A percentile compares a stretch with the other conserved stretches of the same genome.
These are phyloP conservation scores for Eumeta japonica DNA, from an alignment of 1,140 invertebrate species.

Conservation along the genomic window DNA sequence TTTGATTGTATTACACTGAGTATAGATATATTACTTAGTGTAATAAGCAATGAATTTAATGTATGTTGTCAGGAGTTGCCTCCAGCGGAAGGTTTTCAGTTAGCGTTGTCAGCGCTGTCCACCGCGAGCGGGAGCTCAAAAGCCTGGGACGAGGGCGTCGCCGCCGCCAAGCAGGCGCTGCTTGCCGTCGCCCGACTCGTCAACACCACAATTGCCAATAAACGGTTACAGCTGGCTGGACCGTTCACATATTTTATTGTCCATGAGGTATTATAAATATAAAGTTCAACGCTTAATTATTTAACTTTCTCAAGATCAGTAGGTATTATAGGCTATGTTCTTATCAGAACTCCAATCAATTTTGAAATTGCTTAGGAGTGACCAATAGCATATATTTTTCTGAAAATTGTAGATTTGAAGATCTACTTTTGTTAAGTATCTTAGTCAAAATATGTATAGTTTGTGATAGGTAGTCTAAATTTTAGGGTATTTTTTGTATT, in stretches of 20 bases:
- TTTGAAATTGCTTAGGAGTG: too few species aligned
- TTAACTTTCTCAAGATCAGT: too few species aligned
- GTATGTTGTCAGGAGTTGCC: slow-evolving; percentile 32
- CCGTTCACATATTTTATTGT: slow-evolving; percentile 87
- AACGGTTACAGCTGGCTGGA: slow-evolving; percentile 80
- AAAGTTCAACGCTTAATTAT: too few species aligned
- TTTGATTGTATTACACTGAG: too few species aligned
- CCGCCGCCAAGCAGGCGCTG: slow-evolving; percentile 72
- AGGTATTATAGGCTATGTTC: too few species aligned
- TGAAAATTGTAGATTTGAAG: too few species aligned
- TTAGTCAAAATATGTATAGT: too few species aligned
- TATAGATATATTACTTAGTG: not conserved
- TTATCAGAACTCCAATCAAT: too few species aligned
- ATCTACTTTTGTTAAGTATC: too few species aligned
- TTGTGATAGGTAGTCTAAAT: slow-evolving; percentile 1
- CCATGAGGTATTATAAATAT: slow-evolving; percentile 63
- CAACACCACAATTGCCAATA: slow-evolving; percentile 77
- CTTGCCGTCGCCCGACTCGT: slow-evolving; percentile 77
- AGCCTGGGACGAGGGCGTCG: slow-evolving; percentile 69
- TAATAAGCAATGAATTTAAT: not conserved
- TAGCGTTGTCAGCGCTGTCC: slow-evolving; percentile 77
- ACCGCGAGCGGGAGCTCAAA: slow-evolving; percentile 64
- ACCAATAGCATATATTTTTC: too few species aligned
- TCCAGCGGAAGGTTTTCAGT: slow-evolving; percentile 53
- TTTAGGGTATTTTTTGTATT: not conserved